These are phyloP conservation scores for Peromyscus aztecus DNA, from an alignment of 2,797 vertebrate genomes.

Conservation along the genomic window DNA sequence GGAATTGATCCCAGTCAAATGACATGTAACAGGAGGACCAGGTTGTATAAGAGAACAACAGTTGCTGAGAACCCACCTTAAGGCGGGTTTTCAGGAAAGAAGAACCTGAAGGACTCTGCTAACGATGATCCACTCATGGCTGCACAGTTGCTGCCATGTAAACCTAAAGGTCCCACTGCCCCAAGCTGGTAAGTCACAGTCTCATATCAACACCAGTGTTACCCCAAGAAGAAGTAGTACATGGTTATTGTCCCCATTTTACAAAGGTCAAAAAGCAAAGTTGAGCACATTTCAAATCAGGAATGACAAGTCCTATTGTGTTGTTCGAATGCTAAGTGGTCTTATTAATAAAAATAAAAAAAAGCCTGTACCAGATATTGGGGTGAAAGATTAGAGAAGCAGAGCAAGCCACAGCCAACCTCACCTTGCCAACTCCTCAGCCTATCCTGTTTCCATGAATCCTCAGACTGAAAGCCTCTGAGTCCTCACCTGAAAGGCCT, in stretches of 20 bases:
- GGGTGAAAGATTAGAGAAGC: too few species aligned
- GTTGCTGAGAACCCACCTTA: background rate
- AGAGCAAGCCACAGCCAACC: too few species aligned
- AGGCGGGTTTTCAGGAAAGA: background rate
- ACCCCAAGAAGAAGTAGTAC: background rate
- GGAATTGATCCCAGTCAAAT: background rate
- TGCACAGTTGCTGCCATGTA: background rate
- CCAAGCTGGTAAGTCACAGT: background rate
- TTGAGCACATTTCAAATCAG: background rate
- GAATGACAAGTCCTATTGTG: constrained; percentile 1
- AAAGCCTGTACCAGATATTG: too few species aligned
- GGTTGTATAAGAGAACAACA: background rate
- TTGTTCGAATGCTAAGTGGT: too few species aligned
- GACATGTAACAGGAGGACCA: background rate
- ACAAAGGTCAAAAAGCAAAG: constrained; percentile 54
- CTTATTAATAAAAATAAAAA: too few species aligned
- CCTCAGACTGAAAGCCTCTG: too few species aligned
- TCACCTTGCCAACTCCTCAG: too few species aligned
- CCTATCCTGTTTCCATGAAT: too few species aligned
- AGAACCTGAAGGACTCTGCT: background rate
- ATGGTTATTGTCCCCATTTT: background rate
- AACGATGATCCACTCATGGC: background rate
- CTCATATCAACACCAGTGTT: background rate
- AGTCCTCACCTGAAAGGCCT: too few species aligned
- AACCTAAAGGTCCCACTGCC: background rate